Evolutionary conservation across 2,888 invertebrate species (phyloP), one percentile per base, ranked within the genome.

Genomic region (Acleris emargana): DNA sequence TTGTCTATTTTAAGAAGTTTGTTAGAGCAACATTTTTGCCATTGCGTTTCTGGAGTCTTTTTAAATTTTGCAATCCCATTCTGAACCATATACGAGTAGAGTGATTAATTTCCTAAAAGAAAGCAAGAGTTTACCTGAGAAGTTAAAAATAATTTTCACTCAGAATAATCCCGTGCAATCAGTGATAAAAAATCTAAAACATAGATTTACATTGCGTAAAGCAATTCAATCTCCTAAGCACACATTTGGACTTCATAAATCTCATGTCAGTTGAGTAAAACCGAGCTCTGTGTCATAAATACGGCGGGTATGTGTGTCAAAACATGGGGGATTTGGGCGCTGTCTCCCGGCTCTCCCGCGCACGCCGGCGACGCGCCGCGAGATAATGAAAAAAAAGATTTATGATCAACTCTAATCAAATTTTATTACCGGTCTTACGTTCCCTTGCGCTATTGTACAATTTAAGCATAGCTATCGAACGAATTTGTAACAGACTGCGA

Each of bases 381-480:
- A 87, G 87, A 88, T 90, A 90, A 91, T 90, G 89, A 90, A 89
- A 92, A 91, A 88, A 86, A 86, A 91, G 92, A 92, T 92, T 91
- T 90, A 92, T 89, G 92, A 87, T 87, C 83, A 83, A 85, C 77
- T 87, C 84, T 89, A 92, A 92, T 92, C 89, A 88, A 91, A 89
- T 89, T 91, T 90, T 91, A 91, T 88, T 86, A 84, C 85, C 76
- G 72, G 80, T 82, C 83, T 74, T 79, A 82, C 83, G 82, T 84
- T 83, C 86, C 87, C 84, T 78, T 72, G 73, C 75, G 72, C 77
- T 79, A 79, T 81, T 80, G 80, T 77, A 77, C 73, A 67, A 71
- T 71, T n/a, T n/a, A 75, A 77, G 77, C 77, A 80, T 73, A 78
- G 84, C 81, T 77, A 78, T 82, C 69, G 52, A 70, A 71, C 58